phyloP scores from a whole-genome alignment of 2,888 invertebrate genomes.

The Agonum fuliginosum region DNA sequence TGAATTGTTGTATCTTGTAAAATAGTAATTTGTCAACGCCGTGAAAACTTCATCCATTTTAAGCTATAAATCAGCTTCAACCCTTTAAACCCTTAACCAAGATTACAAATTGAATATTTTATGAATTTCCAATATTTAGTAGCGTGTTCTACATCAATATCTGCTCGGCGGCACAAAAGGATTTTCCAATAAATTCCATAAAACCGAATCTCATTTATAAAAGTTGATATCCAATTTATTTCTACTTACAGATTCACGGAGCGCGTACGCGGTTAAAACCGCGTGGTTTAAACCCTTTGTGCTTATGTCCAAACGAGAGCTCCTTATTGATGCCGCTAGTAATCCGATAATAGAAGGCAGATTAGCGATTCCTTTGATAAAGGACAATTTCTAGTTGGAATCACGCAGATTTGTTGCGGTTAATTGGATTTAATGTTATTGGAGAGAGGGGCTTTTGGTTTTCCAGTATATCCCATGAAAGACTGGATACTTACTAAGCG shows the following conservation, averaged over 20 bases:
- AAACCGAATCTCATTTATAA: slow-evolving; percentile 46
- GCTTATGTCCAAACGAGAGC: background rate
- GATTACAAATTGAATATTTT: slow-evolving; percentile 49
- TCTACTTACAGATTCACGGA: slow-evolving; percentile 35
- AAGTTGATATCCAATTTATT: slow-evolving; percentile 54
- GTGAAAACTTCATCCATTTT: slow-evolving; percentile 7
- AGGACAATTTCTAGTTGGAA: too few species aligned
- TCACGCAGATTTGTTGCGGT: too few species aligned
- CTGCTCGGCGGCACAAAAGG: slow-evolving; percentile 17
- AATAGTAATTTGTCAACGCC: background rate
- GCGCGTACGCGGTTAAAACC: background rate
- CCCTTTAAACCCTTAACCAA: slow-evolving; percentile 15
- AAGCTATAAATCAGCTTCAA: background rate
- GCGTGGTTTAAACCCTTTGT: background rate
- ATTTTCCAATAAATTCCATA: slow-evolving; percentile 54
- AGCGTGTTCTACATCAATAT: slow-evolving; percentile 44
- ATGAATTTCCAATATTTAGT: slow-evolving; percentile 49
- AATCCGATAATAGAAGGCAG: background rate
- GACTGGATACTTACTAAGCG: too few species aligned
- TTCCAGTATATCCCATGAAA: too few species aligned
- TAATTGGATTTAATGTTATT: too few species aligned
- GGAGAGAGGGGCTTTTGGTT: too few species aligned
- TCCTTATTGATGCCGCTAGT: background rate
- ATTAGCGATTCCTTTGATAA: too few species aligned
- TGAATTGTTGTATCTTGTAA: background rate